Evolutionary conservation across 2,888 invertebrate species (phyloP).

Genomic region (Ophraella communa): DNA sequence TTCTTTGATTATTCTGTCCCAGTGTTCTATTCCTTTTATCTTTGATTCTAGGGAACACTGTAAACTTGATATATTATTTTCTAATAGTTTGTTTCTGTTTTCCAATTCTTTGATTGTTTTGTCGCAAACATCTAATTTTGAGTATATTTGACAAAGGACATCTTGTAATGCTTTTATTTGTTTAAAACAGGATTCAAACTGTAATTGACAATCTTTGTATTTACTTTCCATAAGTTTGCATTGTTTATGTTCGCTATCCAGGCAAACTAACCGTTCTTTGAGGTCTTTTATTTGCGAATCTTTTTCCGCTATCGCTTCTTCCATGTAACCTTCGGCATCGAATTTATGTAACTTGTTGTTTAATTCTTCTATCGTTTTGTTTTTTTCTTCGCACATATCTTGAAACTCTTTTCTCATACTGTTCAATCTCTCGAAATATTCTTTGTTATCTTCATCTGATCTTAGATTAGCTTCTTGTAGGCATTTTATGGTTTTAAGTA

Average conservation of each 20-base stretch:
- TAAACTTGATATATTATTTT: slow-evolving; percentile 5
- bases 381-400: slow-evolving; percentile 16
- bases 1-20: slow-evolving; percentile 9
- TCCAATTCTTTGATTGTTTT: background rate
- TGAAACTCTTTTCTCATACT: slow-evolving; percentile 18
- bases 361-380: slow-evolving; percentile 18
- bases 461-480: slow-evolving; percentile 26
- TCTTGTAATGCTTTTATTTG: slow-evolving; percentile 4
- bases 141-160: background rate
- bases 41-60: slow-evolving; percentile 3
- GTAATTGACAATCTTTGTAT: background rate
- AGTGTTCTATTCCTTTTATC: background rate
- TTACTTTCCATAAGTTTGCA: background rate
- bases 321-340: background rate
- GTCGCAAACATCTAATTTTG: slow-evolving; percentile 4
- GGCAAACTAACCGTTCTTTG: background rate
- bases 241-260: background rate
- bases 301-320: background rate
- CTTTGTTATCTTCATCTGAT: slow-evolving; percentile 16
- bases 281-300: slow-evolving; percentile 5
- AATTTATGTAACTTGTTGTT: slow-evolving; percentile 20
- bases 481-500: slow-evolving; percentile 12
- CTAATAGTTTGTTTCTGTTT: background rate
- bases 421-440: slow-evolving; percentile 13
- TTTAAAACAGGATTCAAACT: background rate